Percentiles rank a stretch among this genome's conserved stretches.
These are phyloP conservation scores for Callocephalon fimbriatum DNA, from an alignment of 2,113 vertebrate genomes.

Conservation along the genomic window DNA sequence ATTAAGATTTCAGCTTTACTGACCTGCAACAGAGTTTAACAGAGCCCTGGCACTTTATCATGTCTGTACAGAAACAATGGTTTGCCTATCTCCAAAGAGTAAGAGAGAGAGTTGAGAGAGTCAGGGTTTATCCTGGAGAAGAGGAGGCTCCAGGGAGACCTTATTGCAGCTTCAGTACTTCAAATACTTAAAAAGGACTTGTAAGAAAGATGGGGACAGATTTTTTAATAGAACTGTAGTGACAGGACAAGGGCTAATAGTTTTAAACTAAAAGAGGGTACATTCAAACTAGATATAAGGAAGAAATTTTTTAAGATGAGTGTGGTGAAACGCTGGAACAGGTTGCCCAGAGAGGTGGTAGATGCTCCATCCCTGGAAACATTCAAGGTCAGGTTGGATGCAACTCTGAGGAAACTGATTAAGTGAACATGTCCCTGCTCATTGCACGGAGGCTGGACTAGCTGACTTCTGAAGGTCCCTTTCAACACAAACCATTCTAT, in stretches of 20 bases:
- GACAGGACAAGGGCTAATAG: fast-evolving
- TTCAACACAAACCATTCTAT: background rate
- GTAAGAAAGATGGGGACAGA: background rate
- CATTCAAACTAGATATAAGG: background rate
- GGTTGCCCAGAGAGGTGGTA: background rate
- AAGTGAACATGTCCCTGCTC: background rate
- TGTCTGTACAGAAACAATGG: background rate
- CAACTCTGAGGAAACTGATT: background rate
- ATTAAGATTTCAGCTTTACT: background rate
- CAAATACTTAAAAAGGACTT: background rate
- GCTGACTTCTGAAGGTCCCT: background rate
- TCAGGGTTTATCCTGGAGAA: background rate
- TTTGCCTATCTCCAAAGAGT: background rate
- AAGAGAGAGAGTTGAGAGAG: background rate
- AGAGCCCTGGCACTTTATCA: background rate
- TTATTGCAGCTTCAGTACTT: background rate
- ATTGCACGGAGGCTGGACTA: fast-evolving
- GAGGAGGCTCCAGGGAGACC: background rate
- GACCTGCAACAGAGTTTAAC: background rate
- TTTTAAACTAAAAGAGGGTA: background rate
- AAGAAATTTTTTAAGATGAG: fast-evolving
- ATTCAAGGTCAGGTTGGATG: background rate
- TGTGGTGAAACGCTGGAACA: background rate
- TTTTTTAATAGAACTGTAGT: background rate
- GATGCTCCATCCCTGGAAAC: background rate